phyloP scores from a whole-genome alignment of 2,797 vertebrate genomes.

The Coccyzus lansbergi region DNA sequence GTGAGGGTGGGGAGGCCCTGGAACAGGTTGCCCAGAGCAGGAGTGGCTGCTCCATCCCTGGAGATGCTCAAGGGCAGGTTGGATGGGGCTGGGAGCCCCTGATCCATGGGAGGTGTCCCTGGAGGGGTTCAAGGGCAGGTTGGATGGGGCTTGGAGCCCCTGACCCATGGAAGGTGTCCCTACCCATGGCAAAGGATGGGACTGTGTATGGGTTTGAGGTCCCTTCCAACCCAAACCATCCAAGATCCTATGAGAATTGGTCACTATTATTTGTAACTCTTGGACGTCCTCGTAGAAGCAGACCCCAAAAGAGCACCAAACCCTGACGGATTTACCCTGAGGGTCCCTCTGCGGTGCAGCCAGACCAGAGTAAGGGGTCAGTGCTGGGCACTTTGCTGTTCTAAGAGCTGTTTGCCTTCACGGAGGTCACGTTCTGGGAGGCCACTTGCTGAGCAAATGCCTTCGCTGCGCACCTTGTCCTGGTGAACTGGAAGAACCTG shows the following conservation, averaged over 20 bases:
- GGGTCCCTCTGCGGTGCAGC: fast-evolving
- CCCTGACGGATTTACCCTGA: not conserved
- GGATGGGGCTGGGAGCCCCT: too few relatives aligned
- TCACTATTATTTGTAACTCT: not conserved
- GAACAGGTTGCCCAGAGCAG: too few relatives aligned
- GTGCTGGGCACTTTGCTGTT: fast-evolving
- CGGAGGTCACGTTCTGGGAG: not conserved
- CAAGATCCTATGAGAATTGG: not conserved
- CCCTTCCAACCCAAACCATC: too few relatives aligned
- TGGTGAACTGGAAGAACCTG: slow-evolving; percentile 29
- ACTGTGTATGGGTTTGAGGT: too few relatives aligned
- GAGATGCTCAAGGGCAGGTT: too few relatives aligned
- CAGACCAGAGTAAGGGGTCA: not conserved
- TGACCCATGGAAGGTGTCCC: too few relatives aligned
- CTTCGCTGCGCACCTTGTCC: not conserved
- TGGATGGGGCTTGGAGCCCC: too few relatives aligned
- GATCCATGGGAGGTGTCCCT: too few relatives aligned
- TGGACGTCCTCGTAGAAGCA: not conserved
- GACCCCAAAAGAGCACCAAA: not conserved
- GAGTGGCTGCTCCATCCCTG: too few relatives aligned
- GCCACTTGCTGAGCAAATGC: not conserved
- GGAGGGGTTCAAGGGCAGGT: too few relatives aligned
- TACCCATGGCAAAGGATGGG: too few relatives aligned
- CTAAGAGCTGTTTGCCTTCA: not conserved
- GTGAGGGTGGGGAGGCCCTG: too few relatives aligned